Evolutionary conservation across 2,113 vertebrate genomes (phyloP), one percentile per base, ranked within the genome.

Genomic region (Chaetura pelagica): DNA sequence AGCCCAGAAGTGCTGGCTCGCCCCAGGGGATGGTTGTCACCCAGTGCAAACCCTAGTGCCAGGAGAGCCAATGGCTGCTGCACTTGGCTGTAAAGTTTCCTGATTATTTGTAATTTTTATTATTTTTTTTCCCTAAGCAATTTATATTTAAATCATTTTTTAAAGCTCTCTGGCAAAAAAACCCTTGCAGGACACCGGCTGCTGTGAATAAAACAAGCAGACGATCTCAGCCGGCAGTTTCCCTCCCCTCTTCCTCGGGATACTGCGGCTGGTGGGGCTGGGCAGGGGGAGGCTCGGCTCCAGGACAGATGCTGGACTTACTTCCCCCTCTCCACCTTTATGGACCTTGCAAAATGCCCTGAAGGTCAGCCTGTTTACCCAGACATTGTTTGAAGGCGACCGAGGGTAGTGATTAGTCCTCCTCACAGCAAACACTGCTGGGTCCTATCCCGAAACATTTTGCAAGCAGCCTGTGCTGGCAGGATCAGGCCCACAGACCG

Each of bases 281-380:
- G 80, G 58, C 29, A 63, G 72, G 49, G n/a, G 57, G 12, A 27
- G 51, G 29, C 15, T 38, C 19, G 46, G 34, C 40, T 83, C 46
- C 0, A 4, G 21, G 76, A 76, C 18, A 19, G 90, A 86, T 84
- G 90, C 72, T 86, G 49, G 75, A 78, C 64, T 92, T 9, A 0
- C n/a, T 35, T 13, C 15, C 58, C 24, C 26, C n/a, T 2, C 68
- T 21, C 64, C 1, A 8, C 48, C 55, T 88, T 96, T 81, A 81
- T 68, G 90, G 94, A 84, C 93, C 92, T 96, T 97, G 93, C 88
- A 86, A 84, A 88, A 78, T 34, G 82, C 64, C 68, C 92, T 52
- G 85, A 96, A 96, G 95, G 90, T 95, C 93, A 92, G 87, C 48
- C 68, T 96, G 95, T 96, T 97, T 96, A 86, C 85, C 88, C 79